These are phyloP conservation scores for Chloroclystis v-ata DNA, from an alignment of 2,888 invertebrate species.

Conservation along the genomic window DNA sequence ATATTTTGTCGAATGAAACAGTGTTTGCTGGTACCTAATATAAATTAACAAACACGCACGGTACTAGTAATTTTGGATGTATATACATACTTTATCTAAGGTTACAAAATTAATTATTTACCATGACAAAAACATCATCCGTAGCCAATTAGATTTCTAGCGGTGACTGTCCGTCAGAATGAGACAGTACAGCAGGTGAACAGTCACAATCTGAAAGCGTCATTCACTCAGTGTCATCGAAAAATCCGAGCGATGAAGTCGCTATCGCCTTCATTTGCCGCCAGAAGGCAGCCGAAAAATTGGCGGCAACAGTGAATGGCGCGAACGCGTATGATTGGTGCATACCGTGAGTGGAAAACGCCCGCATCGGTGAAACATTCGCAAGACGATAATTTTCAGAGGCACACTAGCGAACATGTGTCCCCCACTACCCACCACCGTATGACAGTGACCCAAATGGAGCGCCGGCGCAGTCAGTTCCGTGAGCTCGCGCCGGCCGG, in stretches of 20 bases:
- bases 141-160: conserved; percentile 18
- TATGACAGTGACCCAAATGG: conserved; percentile 77
- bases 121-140: conserved; percentile 5
- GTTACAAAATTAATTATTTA: not conserved
- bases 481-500: conserved; percentile 62
- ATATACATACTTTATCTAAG: too few relatives aligned
- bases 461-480: conserved; percentile 74
- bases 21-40: too few relatives aligned
- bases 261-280: conserved; percentile 17
- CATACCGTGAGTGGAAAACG: conserved; percentile 60
- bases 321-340: conserved; percentile 54
- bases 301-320: conserved; percentile 43
- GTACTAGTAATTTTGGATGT: too few relatives aligned
- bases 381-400: conserved; percentile 73
- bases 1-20: too few relatives aligned
- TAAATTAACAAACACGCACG: too few relatives aligned
- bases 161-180: conserved; percentile 26
- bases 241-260: conserved; percentile 34
- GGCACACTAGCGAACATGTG: conserved; percentile 60
- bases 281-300: conserved; percentile 42
- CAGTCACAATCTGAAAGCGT: conserved; percentile 14
- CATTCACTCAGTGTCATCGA: conserved; percentile 38
- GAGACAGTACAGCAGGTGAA: conserved; percentile 28
- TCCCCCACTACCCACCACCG: conserved; percentile 72
- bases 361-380: conserved; percentile 68